Conservation (phyloP, 1,140 invertebrate species). For the Penaeus chinensis region DNA sequence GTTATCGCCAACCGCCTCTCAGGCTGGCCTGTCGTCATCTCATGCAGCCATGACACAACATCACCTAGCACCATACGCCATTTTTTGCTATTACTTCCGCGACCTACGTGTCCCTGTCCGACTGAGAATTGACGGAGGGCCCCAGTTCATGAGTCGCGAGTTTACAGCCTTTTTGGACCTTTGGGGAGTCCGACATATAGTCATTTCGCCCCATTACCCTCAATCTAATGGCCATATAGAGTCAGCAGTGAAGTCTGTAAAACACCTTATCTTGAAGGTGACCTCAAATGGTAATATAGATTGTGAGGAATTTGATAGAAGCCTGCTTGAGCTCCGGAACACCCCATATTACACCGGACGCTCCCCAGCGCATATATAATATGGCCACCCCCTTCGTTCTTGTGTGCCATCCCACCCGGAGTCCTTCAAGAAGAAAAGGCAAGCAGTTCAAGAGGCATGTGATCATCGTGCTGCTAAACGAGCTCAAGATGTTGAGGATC, state of each 20-base stretch:
- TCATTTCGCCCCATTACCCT: constrained; percentile 23
- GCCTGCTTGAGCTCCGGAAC: background rate
- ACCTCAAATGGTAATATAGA: background rate
- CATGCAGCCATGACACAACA: background rate
- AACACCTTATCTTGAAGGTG: constrained; percentile 26
- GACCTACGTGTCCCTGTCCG: background rate
- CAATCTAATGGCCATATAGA: constrained; percentile 35
- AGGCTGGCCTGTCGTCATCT: background rate
- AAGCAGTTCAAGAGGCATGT: too few species aligned
- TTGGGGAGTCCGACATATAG: constrained; percentile 13
- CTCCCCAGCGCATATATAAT: background rate
- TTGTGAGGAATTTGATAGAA: background rate
- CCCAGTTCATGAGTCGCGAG: background rate
- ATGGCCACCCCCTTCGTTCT: too few species aligned
- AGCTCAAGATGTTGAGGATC: too few species aligned
- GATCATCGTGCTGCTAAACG: too few species aligned
- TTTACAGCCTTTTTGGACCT: constrained; percentile 7
- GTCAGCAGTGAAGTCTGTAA: constrained; percentile 5
- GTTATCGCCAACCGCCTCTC: too few species aligned
- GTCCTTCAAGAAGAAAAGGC: too few species aligned
- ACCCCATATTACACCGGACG: background rate
- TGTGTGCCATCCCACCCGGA: too few species aligned
- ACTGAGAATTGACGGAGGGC: background rate
- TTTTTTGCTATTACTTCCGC: background rate
- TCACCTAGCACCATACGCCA: background rate